A percentile compares a stretch with the other conserved stretches of the same genome.
phyloP scores from a whole-genome alignment of 2,113 vertebrate genomes.

The Taxidea taxus region DNA sequence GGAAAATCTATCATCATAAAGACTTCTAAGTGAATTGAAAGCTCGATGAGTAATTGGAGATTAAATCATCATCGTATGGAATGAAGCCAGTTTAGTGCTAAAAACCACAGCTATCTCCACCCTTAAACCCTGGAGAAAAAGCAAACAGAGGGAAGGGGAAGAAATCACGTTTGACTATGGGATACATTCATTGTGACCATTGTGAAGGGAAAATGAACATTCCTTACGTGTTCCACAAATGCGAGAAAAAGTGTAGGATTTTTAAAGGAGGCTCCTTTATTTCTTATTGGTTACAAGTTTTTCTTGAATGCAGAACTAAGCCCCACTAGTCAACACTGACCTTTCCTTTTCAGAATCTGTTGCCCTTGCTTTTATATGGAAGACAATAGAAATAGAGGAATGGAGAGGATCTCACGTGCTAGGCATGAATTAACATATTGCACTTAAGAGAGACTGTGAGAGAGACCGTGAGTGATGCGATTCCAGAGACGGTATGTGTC shows the following conservation, averaged over 20 bases:
- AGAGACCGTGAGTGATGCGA: background rate
- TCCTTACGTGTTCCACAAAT: background rate
- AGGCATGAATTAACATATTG: background rate
- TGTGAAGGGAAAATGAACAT: background rate
- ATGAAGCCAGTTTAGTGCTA: background rate
- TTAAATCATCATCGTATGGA: slow-evolving; percentile 46
- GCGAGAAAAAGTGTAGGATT: background rate
- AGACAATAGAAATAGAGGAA: background rate
- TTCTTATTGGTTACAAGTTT: background rate
- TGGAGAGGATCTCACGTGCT: rapidly evolving
- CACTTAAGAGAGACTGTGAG: background rate
- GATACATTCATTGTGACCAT: background rate
- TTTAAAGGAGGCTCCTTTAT: background rate
- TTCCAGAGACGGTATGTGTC: background rate
- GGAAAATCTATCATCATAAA: slow-evolving; percentile 17
- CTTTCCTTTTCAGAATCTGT: background rate
- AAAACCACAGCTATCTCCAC: background rate
- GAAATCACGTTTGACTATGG: background rate
- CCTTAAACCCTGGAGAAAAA: background rate
- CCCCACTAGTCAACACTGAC: background rate
- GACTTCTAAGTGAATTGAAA: slow-evolving; percentile 42
- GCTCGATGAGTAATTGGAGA: slow-evolving; percentile 17
- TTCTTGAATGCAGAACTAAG: background rate
- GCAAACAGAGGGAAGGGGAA: background rate
- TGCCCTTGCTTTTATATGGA: background rate